Base-by-base conservation (phyloP, 2,797 vertebrate species). In the Buceros bicornis region DNA sequence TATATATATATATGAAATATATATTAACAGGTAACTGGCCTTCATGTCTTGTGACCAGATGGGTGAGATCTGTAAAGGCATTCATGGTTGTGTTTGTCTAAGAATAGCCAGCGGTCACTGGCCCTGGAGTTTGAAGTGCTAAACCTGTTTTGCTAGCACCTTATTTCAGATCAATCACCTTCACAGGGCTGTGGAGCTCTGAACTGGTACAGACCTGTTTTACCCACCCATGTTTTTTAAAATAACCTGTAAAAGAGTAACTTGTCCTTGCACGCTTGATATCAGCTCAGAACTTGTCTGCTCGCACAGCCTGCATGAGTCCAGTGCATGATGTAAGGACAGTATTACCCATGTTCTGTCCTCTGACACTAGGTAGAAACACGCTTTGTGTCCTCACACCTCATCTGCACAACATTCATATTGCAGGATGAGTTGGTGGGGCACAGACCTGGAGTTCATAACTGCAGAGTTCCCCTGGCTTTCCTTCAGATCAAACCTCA, bases 361-460 rank as follows among this genome's bases (percentile, higher is more conserved):
- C n/a, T 60, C 20, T 1, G 2, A 26, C 13, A 24, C 25, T 1
- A 2, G 1, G 10, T 26, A 64, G n/a, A 71, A 71, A 43, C 0
- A 2, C 24, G 15, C 13, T 90, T 62, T 74, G 35, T 6, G 0
- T 51, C 37, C 21, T 69, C 60, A 66, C 8, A 31, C 11, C 19
- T 77, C 0, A 0, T 13, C 35, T 51, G 7, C 1, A 0, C 13
- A 28, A 45, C 13, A 19, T 42, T 40, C 37, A 8, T 62, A 9
- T 13, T 28, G 29, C 3, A 3, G 26, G n/a, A 26, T 51, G 43
- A 35, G 12, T 16, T 70, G 67, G 16, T 88, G 65, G 26, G 43
- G 33, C 37, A 70, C 14, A 61, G 54, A 45, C 10, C 18, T 13
- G 31, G 11, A 2, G 1, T 42, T 37, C 1, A 0, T 11, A 48